phyloP scores from a whole-genome alignment of 2,113 vertebrate species.

The Oncorhynchus tshawytscha region DNA sequence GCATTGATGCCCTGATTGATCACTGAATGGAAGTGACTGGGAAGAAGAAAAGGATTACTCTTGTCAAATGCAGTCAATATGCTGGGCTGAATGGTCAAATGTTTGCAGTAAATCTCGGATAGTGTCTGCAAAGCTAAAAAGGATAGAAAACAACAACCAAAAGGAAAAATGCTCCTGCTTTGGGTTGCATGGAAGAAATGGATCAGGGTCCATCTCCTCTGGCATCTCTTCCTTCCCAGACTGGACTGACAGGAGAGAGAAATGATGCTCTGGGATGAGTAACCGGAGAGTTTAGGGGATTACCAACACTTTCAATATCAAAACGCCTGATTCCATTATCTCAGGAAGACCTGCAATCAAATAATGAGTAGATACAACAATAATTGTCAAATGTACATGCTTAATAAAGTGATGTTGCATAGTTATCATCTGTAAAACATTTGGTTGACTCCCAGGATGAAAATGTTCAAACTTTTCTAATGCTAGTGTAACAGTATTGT shows the following conservation, averaged over 20 bases:
- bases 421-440: conserved; percentile 51
- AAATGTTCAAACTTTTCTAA: too few relatives aligned
- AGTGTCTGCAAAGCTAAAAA: conserved; percentile 79
- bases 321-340: conserved; percentile 64
- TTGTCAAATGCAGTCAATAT: conserved; percentile 83
- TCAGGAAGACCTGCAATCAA: conserved; percentile 53
- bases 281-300: conserved; percentile 65
- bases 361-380: conserved; percentile 45
- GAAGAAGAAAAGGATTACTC: conserved; percentile 85
- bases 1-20: conserved; percentile 91
- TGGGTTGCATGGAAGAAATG: conserved; percentile 58
- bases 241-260: conserved; percentile 67
- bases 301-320: conserved; percentile 67
- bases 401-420: conserved; percentile 52
- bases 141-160: conserved; percentile 37
- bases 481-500: too few relatives aligned
- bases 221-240: conserved; percentile 40
- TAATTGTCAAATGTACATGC: conserved; percentile 39
- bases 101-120: conserved; percentile 83
- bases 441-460: too few relatives aligned
- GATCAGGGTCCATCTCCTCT: conserved; percentile 51
- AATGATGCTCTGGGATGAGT: conserved; percentile 58
- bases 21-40: conserved; percentile 85
- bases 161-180: conserved; percentile 48
- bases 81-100: conserved; percentile 77